Base-by-base conservation (phyloP, 2,797 vertebrate species). In the Catharus ustulatus region DNA sequence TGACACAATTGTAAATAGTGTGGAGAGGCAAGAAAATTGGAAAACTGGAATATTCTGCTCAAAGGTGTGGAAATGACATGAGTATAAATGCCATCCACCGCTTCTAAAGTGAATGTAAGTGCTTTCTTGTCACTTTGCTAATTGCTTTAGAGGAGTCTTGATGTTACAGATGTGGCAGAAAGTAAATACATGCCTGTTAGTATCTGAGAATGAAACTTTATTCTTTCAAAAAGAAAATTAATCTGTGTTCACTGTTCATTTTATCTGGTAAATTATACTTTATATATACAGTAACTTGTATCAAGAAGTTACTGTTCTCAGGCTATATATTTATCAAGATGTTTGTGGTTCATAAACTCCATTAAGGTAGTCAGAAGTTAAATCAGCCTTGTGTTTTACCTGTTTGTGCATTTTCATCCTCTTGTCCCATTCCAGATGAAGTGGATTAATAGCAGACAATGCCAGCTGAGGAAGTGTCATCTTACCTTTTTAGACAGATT, bases 41-140 rank as follows among this genome's bases (percentile, higher is more conserved):
- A 76, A 86, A 85, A 77, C 40, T 58, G 78, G 80, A 80, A 36
- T 72, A 12, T 5, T 59, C n/a, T 69, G 51, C 48, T 91, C 48
- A 63, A 82, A 92, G 89, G 79, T 94, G 90, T 89, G 66, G 69
- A 87, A 88, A 91, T 54, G 22, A 43, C n/a, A 16, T 13, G 40
- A 59, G 32, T 73, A 79, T 34, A 80, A 91, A 77, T 82, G 79
- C 45, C 54, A 66, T 64, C 45, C 57, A 27, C 34, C 51, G 20
- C 68, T 55, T 72, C 11, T 72, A n/a, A 87, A 85, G 71, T 55
- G 64, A 86, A 27, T 32, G 15, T 68, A 49, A 71, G 40, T 81
- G 54, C 45, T 79, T 79, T 75, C 71, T 82, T 85, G 85, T 80
- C 77, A 36, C 54, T 75, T 88, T 14, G 36, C 63, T 92, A 92